phyloP scores from a whole-genome alignment of 2,888 invertebrate genomes.

The Argynnis bischoffii region DNA sequence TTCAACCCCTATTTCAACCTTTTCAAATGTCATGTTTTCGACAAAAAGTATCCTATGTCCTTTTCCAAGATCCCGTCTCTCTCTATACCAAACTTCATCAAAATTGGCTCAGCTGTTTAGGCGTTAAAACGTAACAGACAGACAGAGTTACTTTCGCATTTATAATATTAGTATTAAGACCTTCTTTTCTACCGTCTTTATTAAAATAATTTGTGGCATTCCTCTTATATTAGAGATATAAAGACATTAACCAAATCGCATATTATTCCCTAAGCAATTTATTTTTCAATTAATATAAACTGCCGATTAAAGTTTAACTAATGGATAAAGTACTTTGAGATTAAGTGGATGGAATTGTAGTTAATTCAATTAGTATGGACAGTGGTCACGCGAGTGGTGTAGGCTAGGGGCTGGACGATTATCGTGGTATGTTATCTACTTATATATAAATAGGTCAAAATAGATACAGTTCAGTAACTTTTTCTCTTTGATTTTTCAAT shows the following conservation, averaged over 20 bases:
- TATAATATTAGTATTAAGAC: not conserved
- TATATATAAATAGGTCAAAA: not conserved
- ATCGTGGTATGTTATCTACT: not conserved
- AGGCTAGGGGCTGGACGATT: constrained; percentile 7
- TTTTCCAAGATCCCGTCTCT: no score
- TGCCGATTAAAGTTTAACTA: constrained; percentile 43
- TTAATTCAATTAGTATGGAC: constrained; percentile 72
- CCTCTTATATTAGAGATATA: not conserved
- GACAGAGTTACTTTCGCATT: not conserved
- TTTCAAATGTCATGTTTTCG: no score
- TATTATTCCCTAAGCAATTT: constrained; percentile 42
- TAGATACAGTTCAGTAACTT: no score
- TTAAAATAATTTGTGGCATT: not conserved
- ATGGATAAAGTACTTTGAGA: constrained; percentile 48
- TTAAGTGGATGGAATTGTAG: constrained; percentile 66
- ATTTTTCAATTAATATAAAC: constrained; percentile 46
- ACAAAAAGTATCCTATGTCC: no score
- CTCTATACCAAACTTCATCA: no score
- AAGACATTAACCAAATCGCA: constrained; percentile 12
- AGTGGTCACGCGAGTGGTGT: constrained; percentile 43
- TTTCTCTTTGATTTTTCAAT: no score
- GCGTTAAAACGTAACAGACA: no score
- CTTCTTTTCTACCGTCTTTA: not conserved
- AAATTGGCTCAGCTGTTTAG: no score
- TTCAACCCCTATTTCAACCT: no score